Evolutionary conservation across 2,888 invertebrate genomes (phyloP), one percentile per base, ranked within the genome.

Genomic region (Galerucella nymphaeae): DNA sequence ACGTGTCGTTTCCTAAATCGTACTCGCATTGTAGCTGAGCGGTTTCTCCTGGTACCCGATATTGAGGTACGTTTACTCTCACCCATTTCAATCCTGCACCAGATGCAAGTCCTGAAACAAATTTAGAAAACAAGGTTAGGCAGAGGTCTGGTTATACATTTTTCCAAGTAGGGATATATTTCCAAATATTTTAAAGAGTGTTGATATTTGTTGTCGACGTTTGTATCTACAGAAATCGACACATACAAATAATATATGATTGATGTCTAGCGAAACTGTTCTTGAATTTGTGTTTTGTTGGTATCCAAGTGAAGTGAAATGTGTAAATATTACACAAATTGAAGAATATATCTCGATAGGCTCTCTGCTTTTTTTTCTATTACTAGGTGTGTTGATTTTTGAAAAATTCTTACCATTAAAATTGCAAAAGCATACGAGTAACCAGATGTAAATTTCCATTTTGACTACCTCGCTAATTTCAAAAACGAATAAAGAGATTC

Each of bases 1-100:
- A 87, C 30, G 89, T 90, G 85, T 93, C 93, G 76, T 86, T 85
- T 58, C 86, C 86, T 59, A 87, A 78, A 74, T 87, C 85, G 81
- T 86, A 87, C 78, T 87, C 85, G 78, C 87, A 86, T 70, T 85
- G 84, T 11, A 87, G 80, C 59, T 83, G 80, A 14, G 86, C 86
- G 30, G 81, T 80, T 72, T 87, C 87, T 45, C 86, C 86, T 2
- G 86, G 86, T 67, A 84, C 83, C 30, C 85, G 79, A 77, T 86
- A 86, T 73, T 86, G 86, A 5, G 87, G 87, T 23, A 87, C 84
- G 77, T 83, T 85, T 8, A 86, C 86, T 30, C 85, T 79, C 59
- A 87, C 86, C 85, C 85, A 86, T 77, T 84, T 85, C 66, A 85
- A 72, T 38, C 84, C 84, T 13, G 75, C 65, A 48, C 50, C 14